Evolutionary conservation across 2,113 vertebrate species (phyloP), one percentile per base, ranked within the genome.

Genomic region (Alectura lathami): DNA sequence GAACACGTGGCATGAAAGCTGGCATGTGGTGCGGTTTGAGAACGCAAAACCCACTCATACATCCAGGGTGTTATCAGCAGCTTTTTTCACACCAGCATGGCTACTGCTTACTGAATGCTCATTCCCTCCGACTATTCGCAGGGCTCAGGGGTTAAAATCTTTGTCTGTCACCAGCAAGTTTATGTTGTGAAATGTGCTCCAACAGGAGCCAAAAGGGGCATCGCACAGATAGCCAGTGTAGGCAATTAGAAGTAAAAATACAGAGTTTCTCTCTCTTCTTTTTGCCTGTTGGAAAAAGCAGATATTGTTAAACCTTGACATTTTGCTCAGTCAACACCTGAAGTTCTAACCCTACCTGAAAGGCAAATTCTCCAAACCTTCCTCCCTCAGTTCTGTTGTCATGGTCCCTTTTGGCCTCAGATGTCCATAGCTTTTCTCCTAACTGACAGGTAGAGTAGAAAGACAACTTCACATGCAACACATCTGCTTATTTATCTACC

Each of bases 1-100:
- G 85, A 92, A 95, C 95, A 70, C 27, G 68, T 93, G 93, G 94
- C 89, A 51, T 56, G n/a, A 91, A 47, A 45, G 66, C 78, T 93
- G 88, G 84, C 73, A 74, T 81, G 86, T 32, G n/a, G 75, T 78
- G 47, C 1, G 34, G 89, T 66, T 80, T 83, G 73, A 50, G 84
- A 83, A 88, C 77, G 78, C 26, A n/a, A 67, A 81, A 88, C 91
- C 78, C 89, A 86, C n/a, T 80, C 83, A 26, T 24, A 51, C 60
- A 75, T 30, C 77, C 38, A 43, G 74, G 47, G 88, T 75, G 83
- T 85, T 91, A 78, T 54, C 60, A 83, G 64, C 4, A 30, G 43
- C 62, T 84, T 91, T 73, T 91, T 86, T 88, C 88, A 86, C 91
- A 67, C 30, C 51, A 59, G 57, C 17, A 14, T 7, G 34, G 88